A percentile compares a stretch with the other conserved stretches of the same genome.
Evolutionary conservation across 2,888 invertebrate genomes (phyloP).

Genomic region (Epinotia ramella): DNA sequence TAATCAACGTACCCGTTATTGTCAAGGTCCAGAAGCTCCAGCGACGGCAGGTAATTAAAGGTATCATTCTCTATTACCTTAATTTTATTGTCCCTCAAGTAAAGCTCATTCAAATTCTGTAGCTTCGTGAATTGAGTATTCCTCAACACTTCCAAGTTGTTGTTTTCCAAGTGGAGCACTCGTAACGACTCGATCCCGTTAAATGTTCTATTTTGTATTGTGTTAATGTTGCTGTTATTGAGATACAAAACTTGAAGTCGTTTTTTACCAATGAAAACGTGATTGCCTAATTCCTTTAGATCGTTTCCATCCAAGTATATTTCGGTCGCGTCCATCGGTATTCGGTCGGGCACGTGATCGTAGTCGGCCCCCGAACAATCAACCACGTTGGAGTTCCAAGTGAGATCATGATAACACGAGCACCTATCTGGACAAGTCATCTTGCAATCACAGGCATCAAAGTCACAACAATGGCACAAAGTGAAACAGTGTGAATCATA

Average conservation of each 20-base stretch:
- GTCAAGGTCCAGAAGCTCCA: slow-evolving; percentile 90
- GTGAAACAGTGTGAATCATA: slow-evolving; percentile 94
- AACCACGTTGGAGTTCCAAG: slow-evolving; percentile 94
- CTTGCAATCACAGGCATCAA: slow-evolving; percentile 96
- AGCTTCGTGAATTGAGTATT: slow-evolving; percentile 93
- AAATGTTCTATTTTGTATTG: slow-evolving; percentile 92
- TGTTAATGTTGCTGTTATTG: slow-evolving; percentile 91
- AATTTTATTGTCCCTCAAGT: slow-evolving; percentile 91
- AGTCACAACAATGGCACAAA: slow-evolving; percentile 95
- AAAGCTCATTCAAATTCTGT: slow-evolving; percentile 89
- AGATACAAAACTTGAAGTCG: slow-evolving; percentile 91
- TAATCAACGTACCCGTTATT: slow-evolving; percentile 92
- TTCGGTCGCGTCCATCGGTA: slow-evolving; percentile 96
- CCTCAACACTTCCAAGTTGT: slow-evolving; percentile 88
- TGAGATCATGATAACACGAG: slow-evolving; percentile 94
- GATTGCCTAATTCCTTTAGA: slow-evolving; percentile 91
- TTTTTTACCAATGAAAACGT: slow-evolving; percentile 95
- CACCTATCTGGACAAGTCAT: slow-evolving; percentile 95
- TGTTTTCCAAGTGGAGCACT: slow-evolving; percentile 91
- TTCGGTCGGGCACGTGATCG: slow-evolving; percentile 90
- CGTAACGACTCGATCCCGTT: slow-evolving; percentile 91
- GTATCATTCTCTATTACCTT: slow-evolving; percentile 90
- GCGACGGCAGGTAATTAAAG: slow-evolving; percentile 89
- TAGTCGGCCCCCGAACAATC: slow-evolving; percentile 92
- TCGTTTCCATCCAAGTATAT: slow-evolving; percentile 94